Base-by-base conservation (phyloP, 2,888 invertebrate species). In the Prosapia bicincta region DNA sequence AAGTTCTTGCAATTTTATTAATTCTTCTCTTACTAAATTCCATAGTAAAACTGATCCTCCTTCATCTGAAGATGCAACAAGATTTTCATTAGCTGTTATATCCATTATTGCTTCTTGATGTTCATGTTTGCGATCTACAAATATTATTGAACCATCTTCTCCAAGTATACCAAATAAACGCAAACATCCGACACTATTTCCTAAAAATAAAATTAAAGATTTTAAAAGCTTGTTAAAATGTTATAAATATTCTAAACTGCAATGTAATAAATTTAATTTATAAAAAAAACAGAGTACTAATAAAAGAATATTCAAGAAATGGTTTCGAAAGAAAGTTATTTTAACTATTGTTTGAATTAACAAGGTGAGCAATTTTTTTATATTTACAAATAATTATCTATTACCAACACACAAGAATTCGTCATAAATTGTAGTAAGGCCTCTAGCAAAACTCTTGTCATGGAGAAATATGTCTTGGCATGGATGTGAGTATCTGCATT, bases 11-110 rank as follows among this genome's bases (percentile, higher is more conserved):
- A 79, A 71, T 54, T 80, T 78, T 10, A 81, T 76, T 9, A 82
- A 68, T 74, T 82, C 81, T 65, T 81, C 81, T 2, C 78, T 78
- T n/a, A 81, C 80, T 13, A 82, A 74, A 15, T 76, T 79, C 80
- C 82, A 83, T 6, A 82, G 69, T 9, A 79, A 78, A 6, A 82
- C 78, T 24, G 75, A 77, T 15, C 83, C 83, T 38, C 80, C 80
- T 71, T 82, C 82, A 73, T 83, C 83, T 26, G 81, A 81, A 6
- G 83, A 82, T 10, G 80, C 82, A 25, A 83, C 68, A 13, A 81
- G 30, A 26, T 81, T 79, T 66, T 79, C 79, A 23, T 76, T 75
- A 0, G 79, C 72, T 1, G 81, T 79, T 66, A 83, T 71, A 67
- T 82, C 82, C 3, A 80, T 77, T 20, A 83, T 79, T 0, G 82